Base-by-base conservation (phyloP, 1,140 invertebrate species). In the Leptoteleia sp. region DNA sequence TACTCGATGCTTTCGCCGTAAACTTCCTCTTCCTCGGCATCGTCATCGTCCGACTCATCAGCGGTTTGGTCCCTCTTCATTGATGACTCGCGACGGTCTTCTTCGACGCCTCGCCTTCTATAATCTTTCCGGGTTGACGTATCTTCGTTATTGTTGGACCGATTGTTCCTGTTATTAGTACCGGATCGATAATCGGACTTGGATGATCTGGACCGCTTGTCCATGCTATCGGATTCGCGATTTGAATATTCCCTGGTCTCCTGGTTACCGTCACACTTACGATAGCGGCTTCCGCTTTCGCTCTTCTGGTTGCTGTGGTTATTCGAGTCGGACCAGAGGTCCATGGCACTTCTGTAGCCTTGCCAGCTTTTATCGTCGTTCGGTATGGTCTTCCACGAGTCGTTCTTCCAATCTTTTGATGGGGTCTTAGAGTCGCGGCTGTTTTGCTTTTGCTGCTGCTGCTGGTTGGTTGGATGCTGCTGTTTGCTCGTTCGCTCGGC, bases 321-420 rank as follows among this genome's bases (percentile, higher is more conserved):
- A 19, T 83, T 83, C 0, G 83, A 77, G 7, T 91, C 89, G 15
- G 87, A 87, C 89, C 89, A 90, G 3, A 90, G 80, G 57, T 91
- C 89, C 82, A 90, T 89, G 3, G 87, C 86, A 1, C 84, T 89
- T 40, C 89, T 84, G 55, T 90, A 90, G 4, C 89, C 77, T 1
- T 91, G 89, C 90, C 90, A 91, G 37, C 86, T 90, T 35, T 90
- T 89, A 45, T 91, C 89, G 4, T 90, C 89, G 7, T 81, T 80
- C 0, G 88, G 85, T 55, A 89, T 86, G 8, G 88, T 88, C 50
- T 90, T 90, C 89, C 89, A 90, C 1, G 89, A 90, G 31, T 90
- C 89, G 43, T 89, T 90, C 33, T 86, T 84, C 87, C 87, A 89
- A 9, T 89, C 87, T 61, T 88, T 89, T 6, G 64, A 55, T 6